Evolutionary conservation across 2,888 invertebrate species (phyloP), one percentile per base, ranked within the genome.

Genomic region (Drosophila demipolita): DNA sequence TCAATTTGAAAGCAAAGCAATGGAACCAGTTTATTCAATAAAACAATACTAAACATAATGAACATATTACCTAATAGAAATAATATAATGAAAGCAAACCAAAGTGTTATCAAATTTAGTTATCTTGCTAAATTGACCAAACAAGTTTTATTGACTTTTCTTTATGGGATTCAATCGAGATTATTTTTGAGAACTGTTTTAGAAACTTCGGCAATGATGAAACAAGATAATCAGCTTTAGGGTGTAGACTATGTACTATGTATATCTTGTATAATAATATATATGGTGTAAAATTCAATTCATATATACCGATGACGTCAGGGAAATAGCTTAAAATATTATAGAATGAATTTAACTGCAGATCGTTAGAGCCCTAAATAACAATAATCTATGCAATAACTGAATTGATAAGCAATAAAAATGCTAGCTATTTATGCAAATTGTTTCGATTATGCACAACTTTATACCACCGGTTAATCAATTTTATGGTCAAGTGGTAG

Each of bases 31-130:
- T 87, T 66, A 38, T 55, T 7, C 59, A 48, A 36, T 23, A 45
- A 32, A 45, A 42, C 67, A 36, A 62, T 49, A 26, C 67, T 66
- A 59, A 70, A 62, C 78, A 81, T 88, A 84, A 88, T 84, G 75
- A 86, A 88, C 79, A 83, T 66, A 86, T 84, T 81, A 83, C 72
- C 87, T 58, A 86, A 81, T 63, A 75, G 82, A 87, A 86, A 74
- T 80, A 84, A 75, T 79, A 65, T 36, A 53, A 66, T 50, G 40
- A 60, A 85, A 87, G 72, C 75, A 52, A 87, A 77, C 86, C 42
- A 72, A 48, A 86, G 64, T 68, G 88, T 78, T 73, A 87, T 83
- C 73, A 73, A 65, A 75, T 66, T 77, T 59, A 62, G 57, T 67
- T 70, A 63, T 63, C 57, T 61, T 78, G 64, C 73, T 69, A 87